Conservation (phyloP, 2,113 vertebrate species). For the Epinephelus lanceolatus region DNA sequence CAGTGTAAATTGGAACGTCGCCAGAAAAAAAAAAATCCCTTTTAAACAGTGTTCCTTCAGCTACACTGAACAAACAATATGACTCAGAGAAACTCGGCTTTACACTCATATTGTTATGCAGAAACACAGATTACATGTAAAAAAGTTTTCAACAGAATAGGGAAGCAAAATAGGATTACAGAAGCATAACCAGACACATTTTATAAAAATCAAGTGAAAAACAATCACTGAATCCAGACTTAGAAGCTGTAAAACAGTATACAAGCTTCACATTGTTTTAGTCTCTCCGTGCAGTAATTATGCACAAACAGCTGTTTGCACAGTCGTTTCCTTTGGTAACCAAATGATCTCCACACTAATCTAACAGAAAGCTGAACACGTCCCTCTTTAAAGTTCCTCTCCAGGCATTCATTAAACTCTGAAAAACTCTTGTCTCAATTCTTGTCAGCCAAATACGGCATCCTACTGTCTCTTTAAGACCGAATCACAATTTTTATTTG, state of each 20-base stretch:
- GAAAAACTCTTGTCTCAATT: no score
- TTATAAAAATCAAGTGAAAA: background rate
- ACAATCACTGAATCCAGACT: background rate
- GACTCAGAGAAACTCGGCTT: constrained; percentile 9
- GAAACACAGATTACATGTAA: constrained; percentile 16
- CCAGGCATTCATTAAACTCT: no score
- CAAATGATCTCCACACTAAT: background rate
- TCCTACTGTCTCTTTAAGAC: no score
- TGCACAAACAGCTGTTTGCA: background rate
- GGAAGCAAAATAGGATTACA: background rate
- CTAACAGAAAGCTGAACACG: background rate
- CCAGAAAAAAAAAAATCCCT: constrained; percentile 5
- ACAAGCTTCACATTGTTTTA: background rate
- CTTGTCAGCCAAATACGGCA: no score
- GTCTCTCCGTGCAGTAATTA: background rate
- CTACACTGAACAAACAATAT: constrained; percentile 38
- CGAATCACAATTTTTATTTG: no score
- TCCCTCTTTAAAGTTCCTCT: background rate
- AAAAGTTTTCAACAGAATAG: background rate
- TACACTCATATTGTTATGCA: background rate
- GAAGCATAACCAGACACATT: background rate
- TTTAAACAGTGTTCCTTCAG: constrained; percentile 25
- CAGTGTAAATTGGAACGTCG: background rate
- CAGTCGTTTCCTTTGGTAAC: background rate
- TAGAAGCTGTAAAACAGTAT: background rate